Percentiles rank a stretch among this genome's conserved stretches.
Conservation (phyloP, 2,888 invertebrate genomes). For the Drosophila hamatofila region DNA sequence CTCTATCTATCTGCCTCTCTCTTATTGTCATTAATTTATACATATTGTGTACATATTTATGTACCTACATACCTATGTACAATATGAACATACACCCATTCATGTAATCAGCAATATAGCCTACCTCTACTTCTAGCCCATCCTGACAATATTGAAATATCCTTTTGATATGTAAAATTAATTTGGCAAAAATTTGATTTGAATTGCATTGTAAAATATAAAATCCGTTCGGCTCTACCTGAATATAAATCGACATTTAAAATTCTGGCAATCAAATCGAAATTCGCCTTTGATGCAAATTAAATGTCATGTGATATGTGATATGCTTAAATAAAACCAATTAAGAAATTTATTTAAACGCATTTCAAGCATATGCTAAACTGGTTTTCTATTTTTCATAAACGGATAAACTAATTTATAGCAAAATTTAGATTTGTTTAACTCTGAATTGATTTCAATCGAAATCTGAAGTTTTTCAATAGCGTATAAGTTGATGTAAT, state of each 20-base stretch:
- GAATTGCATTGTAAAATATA: background rate
- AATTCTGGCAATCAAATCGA: slow-evolving; percentile 1
- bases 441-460: too few relatives aligned
- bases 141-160: background rate
- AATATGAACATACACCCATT: too few relatives aligned
- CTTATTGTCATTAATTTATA: too few relatives aligned
- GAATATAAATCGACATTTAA: background rate
- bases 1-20: too few relatives aligned
- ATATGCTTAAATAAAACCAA: background rate
- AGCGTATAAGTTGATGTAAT: too few relatives aligned
- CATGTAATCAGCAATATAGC: too few relatives aligned
- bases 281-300: background rate
- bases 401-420: background rate
- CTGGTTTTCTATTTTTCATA: background rate
- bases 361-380: background rate
- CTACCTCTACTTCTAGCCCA: background rate
- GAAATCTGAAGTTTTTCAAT: too few relatives aligned
- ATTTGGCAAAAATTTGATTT: background rate
- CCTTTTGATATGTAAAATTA: background rate
- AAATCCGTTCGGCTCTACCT: background rate
- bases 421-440: too few relatives aligned
- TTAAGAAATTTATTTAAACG: slow-evolving; percentile 2
- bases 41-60: too few relatives aligned
- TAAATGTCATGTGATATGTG: background rate
- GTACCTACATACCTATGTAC: too few relatives aligned